A percentile compares a stretch with the other conserved stretches of the same genome.
These are phyloP conservation scores for Papilio dardanus DNA, from an alignment of 1,140 invertebrate genomes.

Conservation along the genomic window DNA sequence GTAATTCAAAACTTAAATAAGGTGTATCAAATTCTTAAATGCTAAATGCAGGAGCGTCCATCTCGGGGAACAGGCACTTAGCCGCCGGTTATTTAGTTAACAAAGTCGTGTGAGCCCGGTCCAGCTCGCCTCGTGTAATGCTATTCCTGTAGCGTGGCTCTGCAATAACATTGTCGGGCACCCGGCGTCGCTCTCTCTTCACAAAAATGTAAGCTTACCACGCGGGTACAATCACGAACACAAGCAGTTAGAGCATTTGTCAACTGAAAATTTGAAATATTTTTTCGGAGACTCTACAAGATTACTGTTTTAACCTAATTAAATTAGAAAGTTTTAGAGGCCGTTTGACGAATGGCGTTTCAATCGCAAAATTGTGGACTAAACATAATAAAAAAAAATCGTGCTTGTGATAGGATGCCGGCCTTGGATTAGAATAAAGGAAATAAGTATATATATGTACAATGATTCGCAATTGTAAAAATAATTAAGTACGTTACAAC, in stretches of 20 bases:
- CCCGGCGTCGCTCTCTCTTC: background rate
- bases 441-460: background rate
- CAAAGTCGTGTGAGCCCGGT: background rate
- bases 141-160: background rate
- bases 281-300: too few species aligned
- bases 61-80: background rate
- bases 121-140: background rate
- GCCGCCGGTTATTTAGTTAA: background rate
- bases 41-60: background rate
- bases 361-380: background rate
- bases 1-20: background rate
- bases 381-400: background rate
- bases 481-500: background rate
- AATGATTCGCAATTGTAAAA: background rate
- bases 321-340: background rate
- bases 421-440: background rate
- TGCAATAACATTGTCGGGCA: background rate
- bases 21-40: background rate
- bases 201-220: constrained; percentile 7
- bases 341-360: background rate
- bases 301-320: too few species aligned
- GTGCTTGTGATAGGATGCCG: too few species aligned
- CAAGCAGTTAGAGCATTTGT: background rate
- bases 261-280: too few species aligned
- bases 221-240: background rate